phyloP scores from a whole-genome alignment of 2,797 vertebrate genomes.

The Megaceryle alcyon region DNA sequence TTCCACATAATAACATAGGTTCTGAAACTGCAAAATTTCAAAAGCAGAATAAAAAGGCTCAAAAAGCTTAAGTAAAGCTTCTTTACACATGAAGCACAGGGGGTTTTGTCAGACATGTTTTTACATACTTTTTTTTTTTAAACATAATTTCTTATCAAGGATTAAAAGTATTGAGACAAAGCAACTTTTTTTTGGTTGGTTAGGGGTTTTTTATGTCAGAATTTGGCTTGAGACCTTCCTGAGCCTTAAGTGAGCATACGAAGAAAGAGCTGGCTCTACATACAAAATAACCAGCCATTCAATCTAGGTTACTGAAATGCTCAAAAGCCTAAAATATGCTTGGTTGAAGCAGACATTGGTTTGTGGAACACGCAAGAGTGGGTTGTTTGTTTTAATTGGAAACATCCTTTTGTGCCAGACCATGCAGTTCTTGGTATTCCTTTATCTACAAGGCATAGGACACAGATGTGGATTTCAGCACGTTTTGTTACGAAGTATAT shows the following conservation, averaged over 20 bases:
- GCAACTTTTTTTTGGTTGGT: not conserved
- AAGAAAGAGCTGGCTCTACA: not conserved
- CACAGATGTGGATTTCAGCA: slow-evolving; percentile 31
- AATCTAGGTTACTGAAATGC: not conserved
- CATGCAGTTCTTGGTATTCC: not conserved
- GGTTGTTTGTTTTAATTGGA: not conserved
- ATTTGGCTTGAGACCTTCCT: not conserved
- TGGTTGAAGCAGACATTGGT: accelerated
- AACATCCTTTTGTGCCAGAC: not conserved
- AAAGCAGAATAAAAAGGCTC: not conserved
- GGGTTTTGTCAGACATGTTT: not conserved
- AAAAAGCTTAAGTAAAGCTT: not conserved
- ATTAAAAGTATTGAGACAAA: not conserved
- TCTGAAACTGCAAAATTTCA: not conserved
- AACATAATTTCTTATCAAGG: not conserved
- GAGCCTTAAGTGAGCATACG: not conserved
- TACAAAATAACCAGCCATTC: not conserved
- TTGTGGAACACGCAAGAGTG: not conserved
- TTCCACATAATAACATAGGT: not conserved
- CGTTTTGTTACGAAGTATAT: not conserved
- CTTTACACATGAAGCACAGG: not conserved
- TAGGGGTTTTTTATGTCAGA: not conserved
- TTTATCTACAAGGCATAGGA: not conserved
- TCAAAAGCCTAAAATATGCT: not conserved
- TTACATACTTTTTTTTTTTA: not conserved